Evolutionary conservation across 2,888 invertebrate genomes (phyloP), one percentile per base, ranked within the genome.

Genomic region (Melieria omissa): DNA sequence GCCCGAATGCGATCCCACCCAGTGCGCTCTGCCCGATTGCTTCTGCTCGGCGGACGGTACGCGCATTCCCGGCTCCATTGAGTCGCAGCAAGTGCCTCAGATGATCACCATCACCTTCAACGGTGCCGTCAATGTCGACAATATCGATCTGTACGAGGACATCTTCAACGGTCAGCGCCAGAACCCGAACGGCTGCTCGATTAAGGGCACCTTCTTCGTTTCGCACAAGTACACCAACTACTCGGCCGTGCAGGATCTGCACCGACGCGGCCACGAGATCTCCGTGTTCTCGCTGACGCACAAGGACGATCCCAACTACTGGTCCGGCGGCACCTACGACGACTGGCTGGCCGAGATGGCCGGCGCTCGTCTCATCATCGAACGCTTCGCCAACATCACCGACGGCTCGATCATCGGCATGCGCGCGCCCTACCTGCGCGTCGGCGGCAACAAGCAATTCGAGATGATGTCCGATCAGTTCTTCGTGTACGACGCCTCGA

Each of bases 401-500:
- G 96, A 97, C 84, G 95, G 95, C 58, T 94, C 95, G 5, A 94
- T 97, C 77, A 95, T 96, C 80, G 95, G 95, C 14, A 89, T 95
- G 78, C 91, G 96, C 55, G 96, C 96, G 3, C 96, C 96, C 5
- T 96, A 95, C 84, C 89, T 96, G 67, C 90, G 96, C 67, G 95
- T 96, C 0, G 97, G 97, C 75, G 97, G 97, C 75, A 96, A 97
- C 89, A 95, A 93, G 81, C 96, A 97, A 88, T 98, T 97, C 86
- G 95, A 96, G 88, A 97, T 97, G 96, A 97, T 98, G 97, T 92
- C 94, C 70, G 96, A 97, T 87, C 95, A 97, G 85, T 95, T 94
- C 88, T 97, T 97, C 86, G 93, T 95, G 7, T 98, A 97, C 86
- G 98, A 98, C 85, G 95, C 97, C 42, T 96, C 97, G 10, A 96